Conservation (phyloP, 1,140 invertebrate species). For the Rhopalosiphum padi region DNA sequence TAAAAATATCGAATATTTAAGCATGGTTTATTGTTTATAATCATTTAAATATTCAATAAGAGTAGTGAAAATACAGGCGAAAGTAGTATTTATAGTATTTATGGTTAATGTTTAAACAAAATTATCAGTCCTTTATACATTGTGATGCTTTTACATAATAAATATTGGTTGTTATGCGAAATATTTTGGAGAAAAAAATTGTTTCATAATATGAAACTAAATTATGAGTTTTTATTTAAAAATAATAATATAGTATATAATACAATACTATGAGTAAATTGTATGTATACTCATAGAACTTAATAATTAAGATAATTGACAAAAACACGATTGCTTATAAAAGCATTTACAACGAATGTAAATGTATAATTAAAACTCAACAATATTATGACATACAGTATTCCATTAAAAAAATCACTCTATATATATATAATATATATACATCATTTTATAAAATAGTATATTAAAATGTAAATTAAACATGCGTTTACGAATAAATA, state of each 20-base stretch:
- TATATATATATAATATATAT: not conserved
- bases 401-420: constrained; percentile 1
- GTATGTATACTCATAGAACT: not conserved
- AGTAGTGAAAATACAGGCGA: not conserved
- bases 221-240: not conserved
- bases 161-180: not conserved
- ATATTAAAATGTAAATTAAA: not conserved
- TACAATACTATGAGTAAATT: not conserved
- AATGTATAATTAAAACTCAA: not conserved
- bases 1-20: not conserved
- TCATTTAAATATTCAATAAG: not conserved
- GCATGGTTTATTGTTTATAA: not conserved
- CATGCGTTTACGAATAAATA: not conserved
- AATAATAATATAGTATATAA: not conserved
- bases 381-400: not conserved
- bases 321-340: not conserved
- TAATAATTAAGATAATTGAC: not conserved
- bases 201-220: not conserved
- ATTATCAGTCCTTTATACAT: not conserved
- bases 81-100: constrained; percentile 7
- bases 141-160: not conserved
- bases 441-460: not conserved
- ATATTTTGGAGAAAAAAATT: not conserved
- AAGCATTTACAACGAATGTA: not conserved
- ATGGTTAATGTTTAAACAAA: not conserved